Evolutionary conservation across 2,113 vertebrate genomes (phyloP).

Genomic region (Trochalopteron elliotii): DNA sequence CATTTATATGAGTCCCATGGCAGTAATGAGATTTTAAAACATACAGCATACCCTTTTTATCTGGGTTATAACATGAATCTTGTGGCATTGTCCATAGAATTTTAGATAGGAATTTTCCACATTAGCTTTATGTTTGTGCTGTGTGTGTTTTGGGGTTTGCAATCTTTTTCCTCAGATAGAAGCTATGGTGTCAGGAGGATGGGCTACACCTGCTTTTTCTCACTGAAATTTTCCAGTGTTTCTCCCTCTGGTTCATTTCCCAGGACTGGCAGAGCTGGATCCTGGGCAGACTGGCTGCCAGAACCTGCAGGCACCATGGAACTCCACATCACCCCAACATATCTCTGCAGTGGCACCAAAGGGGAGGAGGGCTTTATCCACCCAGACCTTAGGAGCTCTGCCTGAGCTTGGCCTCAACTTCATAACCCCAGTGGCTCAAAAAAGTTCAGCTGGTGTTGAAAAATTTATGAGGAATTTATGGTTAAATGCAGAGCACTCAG

Average conservation of each 20-base stretch:
- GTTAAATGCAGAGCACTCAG: neutral
- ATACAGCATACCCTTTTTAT: neutral
- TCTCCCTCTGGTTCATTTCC: neutral
- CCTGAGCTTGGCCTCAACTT: neutral
- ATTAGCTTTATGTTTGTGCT: neutral
- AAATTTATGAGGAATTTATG: neutral
- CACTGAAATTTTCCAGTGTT: neutral
- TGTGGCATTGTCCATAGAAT: neutral
- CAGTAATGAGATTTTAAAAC: conserved; percentile 30
- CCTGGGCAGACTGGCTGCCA: neutral
- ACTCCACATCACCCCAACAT: no score
- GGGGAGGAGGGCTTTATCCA: neutral
- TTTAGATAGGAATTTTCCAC: neutral
- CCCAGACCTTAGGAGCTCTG: neutral
- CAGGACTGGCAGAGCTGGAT: neutral
- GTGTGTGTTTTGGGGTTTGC: neutral
- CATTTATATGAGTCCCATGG: conserved; percentile 4
- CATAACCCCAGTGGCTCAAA: neutral
- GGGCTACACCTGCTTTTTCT: neutral
- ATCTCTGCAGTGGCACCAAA: neutral
- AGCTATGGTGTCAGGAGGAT: neutral
- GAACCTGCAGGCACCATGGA: neutral
- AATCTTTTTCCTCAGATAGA: neutral
- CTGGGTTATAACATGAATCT: neutral
- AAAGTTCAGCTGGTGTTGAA: neutral